Conservation (phyloP, 2,888 invertebrate genomes). For the Eupithecia insigniata region DNA sequence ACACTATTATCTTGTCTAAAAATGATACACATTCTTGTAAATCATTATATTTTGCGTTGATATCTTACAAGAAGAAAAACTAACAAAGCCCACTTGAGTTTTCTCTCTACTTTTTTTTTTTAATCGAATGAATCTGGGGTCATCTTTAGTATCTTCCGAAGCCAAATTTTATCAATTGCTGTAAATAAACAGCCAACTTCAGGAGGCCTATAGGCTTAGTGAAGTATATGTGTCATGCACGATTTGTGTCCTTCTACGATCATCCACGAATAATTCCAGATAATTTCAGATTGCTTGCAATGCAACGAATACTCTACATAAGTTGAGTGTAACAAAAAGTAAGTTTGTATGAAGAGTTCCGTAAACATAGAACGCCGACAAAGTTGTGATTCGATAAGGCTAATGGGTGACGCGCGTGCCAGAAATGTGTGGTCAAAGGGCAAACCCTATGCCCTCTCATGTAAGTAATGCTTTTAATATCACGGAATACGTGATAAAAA, state of each 20-base stretch:
- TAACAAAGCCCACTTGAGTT: no score
- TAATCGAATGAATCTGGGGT: neutral
- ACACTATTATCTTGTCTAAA: neutral
- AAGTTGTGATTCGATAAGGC: conserved; percentile 30
- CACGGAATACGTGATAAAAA: conserved; percentile 9
- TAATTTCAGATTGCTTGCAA: neutral
- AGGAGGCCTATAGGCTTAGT: no score
- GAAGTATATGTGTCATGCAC: neutral
- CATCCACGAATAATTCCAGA: no score
- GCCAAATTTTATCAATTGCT: no score
- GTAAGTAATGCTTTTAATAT: conserved; percentile 3
- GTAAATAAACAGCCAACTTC: no score
- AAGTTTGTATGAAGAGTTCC: conserved; percentile 6
- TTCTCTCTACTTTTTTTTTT: no score
- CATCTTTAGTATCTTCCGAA: neutral
- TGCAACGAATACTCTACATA: neutral
- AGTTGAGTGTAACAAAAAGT: neutral
- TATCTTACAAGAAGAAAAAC: neutral
- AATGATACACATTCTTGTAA: neutral
- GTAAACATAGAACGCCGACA: conserved; percentile 47
- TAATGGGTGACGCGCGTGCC: conserved; percentile 44
- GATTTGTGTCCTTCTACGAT: neutral
- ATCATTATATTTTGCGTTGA: neutral
- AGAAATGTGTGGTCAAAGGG: conserved; percentile 34
- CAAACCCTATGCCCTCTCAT: conserved; percentile 18